Evolutionary conservation across 2,797 vertebrate species (phyloP), one percentile per base, ranked within the genome.

Genomic region (Myotis planiceps): DNA sequence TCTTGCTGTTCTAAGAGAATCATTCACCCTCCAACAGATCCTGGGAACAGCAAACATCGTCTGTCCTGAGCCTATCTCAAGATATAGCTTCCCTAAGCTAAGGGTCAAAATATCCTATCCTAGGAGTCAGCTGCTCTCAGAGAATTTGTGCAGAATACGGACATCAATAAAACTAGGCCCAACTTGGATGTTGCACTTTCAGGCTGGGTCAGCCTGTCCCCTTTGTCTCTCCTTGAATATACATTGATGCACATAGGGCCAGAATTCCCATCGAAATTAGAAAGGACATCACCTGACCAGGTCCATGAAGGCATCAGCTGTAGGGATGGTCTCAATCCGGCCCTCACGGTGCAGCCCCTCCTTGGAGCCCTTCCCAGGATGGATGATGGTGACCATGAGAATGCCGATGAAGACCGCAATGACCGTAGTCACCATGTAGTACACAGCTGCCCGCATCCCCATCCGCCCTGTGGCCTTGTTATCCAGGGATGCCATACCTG

Each of bases 391-490:
- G 93, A 99, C 99, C 97, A 99, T 99, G 58, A 99, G 98, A 53
- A 99, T 99, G 88, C 99, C 99, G 0, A 99, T 99, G 98, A 99
- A 99, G 93, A 99, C 99, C 0, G 99, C 99, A 1, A 99, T 99
- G 97, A 99, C 97, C 0, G 99, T 99, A 84, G 99, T 99, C 97
- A 99, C 99, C 99, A 99, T 99, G 98, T 99, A 99, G 97, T 99
- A 99, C 84, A 99, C 96, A 0, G 99, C 99, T 4, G 99, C 99
- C 0, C 99, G 98, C 94, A 99, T 58, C 2, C 99, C 99, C 99
- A 99, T 99, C 98, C 99, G 99, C 78, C 99, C 99, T 0, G 99
- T 99, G 0, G 99, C 99, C 97, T 99, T 99, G 96, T 99, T 99
- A 97, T 99, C 99, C 98, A 99, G 97, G 5, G 99, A 99, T 0